Base-by-base conservation (phyloP, 2,888 invertebrate genomes). In the Nymphalis c-album region DNA sequence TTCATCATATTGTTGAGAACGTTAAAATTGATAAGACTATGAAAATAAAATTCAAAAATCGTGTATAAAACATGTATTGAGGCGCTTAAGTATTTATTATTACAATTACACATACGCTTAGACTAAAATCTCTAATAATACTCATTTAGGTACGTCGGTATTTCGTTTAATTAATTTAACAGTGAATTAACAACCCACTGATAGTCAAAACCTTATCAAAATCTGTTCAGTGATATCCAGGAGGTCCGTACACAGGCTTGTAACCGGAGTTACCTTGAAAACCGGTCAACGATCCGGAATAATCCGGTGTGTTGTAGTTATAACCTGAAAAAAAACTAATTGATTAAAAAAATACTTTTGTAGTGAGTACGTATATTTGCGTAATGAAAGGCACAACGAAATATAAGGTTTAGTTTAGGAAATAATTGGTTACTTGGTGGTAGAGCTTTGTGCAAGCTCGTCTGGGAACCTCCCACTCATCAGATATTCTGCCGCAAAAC, bases 261-360 rank as follows among this genome's bases (percentile, higher is more conserved):
- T 65, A 68, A 13, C 60, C 67, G 69, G 53, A 69, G 51, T 80
- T 82, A 69, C 83, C 82, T 62, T 85, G 81, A 82, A 91, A 91
- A 60, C 91, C 91, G 16, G 87, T 86, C n/a, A 90, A 63, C 0
- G 91, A 91, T 1, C 92, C 92, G 66, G 83, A 83, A 80, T 80
- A 92, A 65, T 82, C 87, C 0, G 86, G 87, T 0, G 85, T 74
- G 50, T 88, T 84, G 79, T 90, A 90, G 72, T 88, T 87, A 77
- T 90, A 90, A 2, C 86, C 87, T 72, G 62, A 10, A 69, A 80
- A 26, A 76, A 76, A 63, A 5, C 6, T 31, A 31, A 20, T 40
- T 10, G 46, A 18, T 7, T 55, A 18, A 50, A 16, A 46, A 61
- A 47, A 16, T 47, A n/a, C 47, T 26, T 26, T 22, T 26, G 2